Evolutionary conservation across 2,797 vertebrate species (phyloP).

Genomic region (Brachymystax lenok): DNA sequence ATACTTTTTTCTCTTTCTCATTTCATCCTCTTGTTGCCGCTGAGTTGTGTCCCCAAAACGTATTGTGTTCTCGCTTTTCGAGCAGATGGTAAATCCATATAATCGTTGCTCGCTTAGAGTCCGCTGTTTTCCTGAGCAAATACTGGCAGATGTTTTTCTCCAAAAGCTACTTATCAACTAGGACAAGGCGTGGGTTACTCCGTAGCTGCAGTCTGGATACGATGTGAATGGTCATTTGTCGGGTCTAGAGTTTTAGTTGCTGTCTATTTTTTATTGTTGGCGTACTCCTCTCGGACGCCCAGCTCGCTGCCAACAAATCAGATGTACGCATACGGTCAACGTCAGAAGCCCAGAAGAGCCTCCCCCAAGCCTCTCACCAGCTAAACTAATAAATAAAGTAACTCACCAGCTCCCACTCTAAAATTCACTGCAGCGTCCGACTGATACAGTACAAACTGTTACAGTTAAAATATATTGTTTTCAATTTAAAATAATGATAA

Average conservation of each 20-base stretch:
- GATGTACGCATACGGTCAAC: slow-evolving; percentile 22
- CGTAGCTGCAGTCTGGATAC: slow-evolving; percentile 3
- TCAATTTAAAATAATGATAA: neutral
- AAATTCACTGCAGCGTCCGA: neutral
- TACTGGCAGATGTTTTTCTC: slow-evolving; percentile 29
- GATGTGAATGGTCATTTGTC: slow-evolving; percentile 27
- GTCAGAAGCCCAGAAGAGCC: slow-evolving; percentile 38
- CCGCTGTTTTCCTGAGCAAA: slow-evolving; percentile 40
- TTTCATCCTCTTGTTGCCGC: slow-evolving; percentile 48
- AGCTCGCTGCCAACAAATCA: slow-evolving; percentile 58
- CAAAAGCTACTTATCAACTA: slow-evolving; percentile 23
- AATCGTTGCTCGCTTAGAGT: slow-evolving; percentile 14
- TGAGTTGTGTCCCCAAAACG: slow-evolving; percentile 33
- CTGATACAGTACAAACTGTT: neutral
- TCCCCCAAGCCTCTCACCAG: slow-evolving; percentile 28
- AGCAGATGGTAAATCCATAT: slow-evolving; percentile 51
- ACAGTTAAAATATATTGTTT: neutral
- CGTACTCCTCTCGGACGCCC: slow-evolving; percentile 50
- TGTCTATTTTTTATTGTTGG: slow-evolving; percentile 24
- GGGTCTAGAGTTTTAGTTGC: slow-evolving; percentile 22
- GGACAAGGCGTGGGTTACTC: slow-evolving; percentile 4
- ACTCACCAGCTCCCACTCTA: neutral
- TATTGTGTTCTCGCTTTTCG: slow-evolving; percentile 58
- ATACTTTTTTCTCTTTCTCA: slow-evolving; percentile 37
- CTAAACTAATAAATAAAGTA: too few relatives aligned